Evolutionary conservation across 2,797 vertebrate species (phyloP).

Genomic region (Falco naumanni): DNA sequence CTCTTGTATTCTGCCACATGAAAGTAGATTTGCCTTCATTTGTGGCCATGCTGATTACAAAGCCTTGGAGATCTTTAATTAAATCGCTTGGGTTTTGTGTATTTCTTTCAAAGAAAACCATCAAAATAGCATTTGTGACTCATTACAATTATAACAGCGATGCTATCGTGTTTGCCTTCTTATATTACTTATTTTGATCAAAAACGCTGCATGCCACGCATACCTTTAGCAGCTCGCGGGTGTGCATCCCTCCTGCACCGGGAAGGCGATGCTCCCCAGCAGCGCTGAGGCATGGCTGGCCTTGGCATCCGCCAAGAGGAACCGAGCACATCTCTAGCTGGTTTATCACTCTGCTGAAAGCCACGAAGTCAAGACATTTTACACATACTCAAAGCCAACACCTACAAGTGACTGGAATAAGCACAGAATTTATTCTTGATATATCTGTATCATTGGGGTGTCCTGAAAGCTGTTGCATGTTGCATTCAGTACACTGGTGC

Average conservation of each 20-base stretch:
- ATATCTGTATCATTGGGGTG: rapidly evolving
- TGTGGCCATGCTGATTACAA: constrained; percentile 75
- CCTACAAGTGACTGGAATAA: rapidly evolving
- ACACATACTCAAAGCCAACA: neutral
- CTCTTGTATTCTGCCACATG: constrained; percentile 58
- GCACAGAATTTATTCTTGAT: neutral
- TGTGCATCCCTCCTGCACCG: neutral
- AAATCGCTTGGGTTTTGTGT: constrained; percentile 52
- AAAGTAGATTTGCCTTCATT: constrained; percentile 60
- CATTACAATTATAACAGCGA: constrained; percentile 52
- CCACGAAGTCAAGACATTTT: neutral
- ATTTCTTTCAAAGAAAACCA: constrained; percentile 74
- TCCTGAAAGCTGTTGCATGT: neutral
- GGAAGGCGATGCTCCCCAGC: neutral
- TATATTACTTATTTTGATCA: neutral
- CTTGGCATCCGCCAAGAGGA: neutral
- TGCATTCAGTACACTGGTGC: neutral
- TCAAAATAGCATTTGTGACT: constrained; percentile 76
- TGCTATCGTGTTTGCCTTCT: neutral
- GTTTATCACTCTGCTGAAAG: neutral
- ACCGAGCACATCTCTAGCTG: neutral
- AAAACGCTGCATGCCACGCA: neutral
- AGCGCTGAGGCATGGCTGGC: neutral
- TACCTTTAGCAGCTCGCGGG: neutral
- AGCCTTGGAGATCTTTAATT: constrained; percentile 75